Evolutionary conservation across 2,797 vertebrate species (phyloP), one percentile per base, ranked within the genome.

Genomic region (Leptoclinus maculatus): DNA sequence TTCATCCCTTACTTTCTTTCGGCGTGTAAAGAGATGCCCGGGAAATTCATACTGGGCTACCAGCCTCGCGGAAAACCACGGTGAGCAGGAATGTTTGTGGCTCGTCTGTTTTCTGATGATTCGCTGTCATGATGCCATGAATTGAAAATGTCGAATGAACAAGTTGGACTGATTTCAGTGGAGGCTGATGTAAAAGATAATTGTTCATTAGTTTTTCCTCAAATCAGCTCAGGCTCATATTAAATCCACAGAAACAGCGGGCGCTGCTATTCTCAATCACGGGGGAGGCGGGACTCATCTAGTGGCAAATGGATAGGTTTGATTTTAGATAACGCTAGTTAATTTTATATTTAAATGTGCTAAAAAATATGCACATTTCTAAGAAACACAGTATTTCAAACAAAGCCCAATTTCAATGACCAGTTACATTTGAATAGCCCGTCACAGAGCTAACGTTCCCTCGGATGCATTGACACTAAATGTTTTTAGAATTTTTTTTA

Each of bases 1-100:
- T 99, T 99, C 88, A 99, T 99, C 91, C 98, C 98, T 14, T 99
- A 99, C 89, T 99, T 94, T 80, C 93, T 99, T 83, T 99, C 97
- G 38, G 97, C 98, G 54, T 98, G 97, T 92, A 98, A 96, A 95
- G 97, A 99, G 29, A 95, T 99, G 39, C 98, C 98, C 7, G 98
- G 98, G 80, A 99, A 99, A 92, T 99, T 99, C 92, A 95, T 99
- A n/a, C 91, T 99, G 83, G 98, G 98, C 57, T 99, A 99, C 89
- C 98, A 99, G 88, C 98, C 98, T 82, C 96, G 98, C n/a, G 98
- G 96, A 76, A 99, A 99, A 94, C 98, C 98, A 80, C 96, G 98
- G 98, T 99, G 87, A 94, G 95, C 45, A 16, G n/a, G 79, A 53
- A 1, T 43, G 11, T 51, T 54, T 45, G 14, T 21, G 5, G 8